phyloP scores from a whole-genome alignment of 1,140 invertebrate species.

The Drosophila sechellia region DNA sequence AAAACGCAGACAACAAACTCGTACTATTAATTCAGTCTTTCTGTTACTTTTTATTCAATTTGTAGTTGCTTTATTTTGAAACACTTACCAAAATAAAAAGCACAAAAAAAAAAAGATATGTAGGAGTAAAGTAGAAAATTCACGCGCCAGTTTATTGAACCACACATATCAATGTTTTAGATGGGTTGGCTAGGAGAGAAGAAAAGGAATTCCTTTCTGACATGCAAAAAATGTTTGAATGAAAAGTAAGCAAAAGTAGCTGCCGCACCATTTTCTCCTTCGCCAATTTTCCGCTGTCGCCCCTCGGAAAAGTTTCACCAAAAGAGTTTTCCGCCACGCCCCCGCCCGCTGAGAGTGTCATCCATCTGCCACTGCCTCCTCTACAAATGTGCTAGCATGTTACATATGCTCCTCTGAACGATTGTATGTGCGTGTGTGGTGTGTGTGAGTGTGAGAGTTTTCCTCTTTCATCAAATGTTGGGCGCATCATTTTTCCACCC shows the following conservation, averaged over 20 bases:
- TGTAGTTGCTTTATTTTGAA: slow-evolving; percentile 20
- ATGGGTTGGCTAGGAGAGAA: neutral
- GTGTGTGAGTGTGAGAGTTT: slow-evolving; percentile 20
- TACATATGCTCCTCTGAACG: slow-evolving; percentile 26
- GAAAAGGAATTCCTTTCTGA: slow-evolving; percentile 46
- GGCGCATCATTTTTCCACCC: slow-evolving; percentile 46
- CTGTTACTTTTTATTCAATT: neutral
- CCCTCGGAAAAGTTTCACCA: slow-evolving; percentile 18
- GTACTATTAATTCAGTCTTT: slow-evolving; percentile 2
- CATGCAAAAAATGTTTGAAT: slow-evolving; percentile 72
- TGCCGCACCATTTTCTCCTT: slow-evolving; percentile 1
- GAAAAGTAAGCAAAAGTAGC: slow-evolving; percentile 79
- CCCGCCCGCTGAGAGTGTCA: slow-evolving; percentile 34
- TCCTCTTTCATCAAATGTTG: slow-evolving; percentile 50
- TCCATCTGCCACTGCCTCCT: slow-evolving; percentile 29
- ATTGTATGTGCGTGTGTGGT: slow-evolving; percentile 17
- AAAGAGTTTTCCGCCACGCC: slow-evolving; percentile 12
- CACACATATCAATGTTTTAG: slow-evolving; percentile 20
- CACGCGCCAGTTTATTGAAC: slow-evolving; percentile 79
- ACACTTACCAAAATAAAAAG: slow-evolving; percentile 56
- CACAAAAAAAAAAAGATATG: slow-evolving; percentile 32
- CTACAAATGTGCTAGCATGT: slow-evolving; percentile 37
- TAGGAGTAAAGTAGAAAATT: slow-evolving; percentile 69
- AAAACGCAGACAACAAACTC: slow-evolving; percentile 50
- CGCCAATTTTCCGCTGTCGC: slow-evolving; percentile 9